Conservation (phyloP, 2,888 invertebrate species). For the Tenthredo notha region DNA sequence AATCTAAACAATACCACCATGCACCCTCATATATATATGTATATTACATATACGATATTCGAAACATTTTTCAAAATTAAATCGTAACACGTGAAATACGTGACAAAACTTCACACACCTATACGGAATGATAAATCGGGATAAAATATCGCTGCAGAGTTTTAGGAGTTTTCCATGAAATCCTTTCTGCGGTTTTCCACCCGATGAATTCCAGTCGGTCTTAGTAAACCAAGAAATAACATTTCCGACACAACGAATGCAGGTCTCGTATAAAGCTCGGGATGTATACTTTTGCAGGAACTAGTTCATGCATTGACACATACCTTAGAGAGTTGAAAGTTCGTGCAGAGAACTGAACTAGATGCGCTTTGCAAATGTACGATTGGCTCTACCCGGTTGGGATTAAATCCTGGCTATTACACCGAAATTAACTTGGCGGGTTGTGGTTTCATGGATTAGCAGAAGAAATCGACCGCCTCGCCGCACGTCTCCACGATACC, state of each 20-base stretch:
- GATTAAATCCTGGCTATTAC: conserved; percentile 47
- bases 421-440: conserved; percentile 46
- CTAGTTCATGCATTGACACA: conserved; percentile 42
- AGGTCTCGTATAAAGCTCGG: conserved; percentile 37
- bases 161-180: conserved; percentile 2
- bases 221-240: conserved; percentile 40
- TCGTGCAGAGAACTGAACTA: conserved; percentile 20
- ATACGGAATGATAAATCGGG: conserved; percentile 9
- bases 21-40: background rate
- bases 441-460: conserved; percentile 39
- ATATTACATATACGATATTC: background rate
- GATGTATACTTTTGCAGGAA: background rate
- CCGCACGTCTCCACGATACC: conserved; percentile 13
- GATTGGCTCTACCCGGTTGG: background rate
- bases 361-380: conserved; percentile 38
- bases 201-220: conserved; percentile 41
- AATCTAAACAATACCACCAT: background rate
- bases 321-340: conserved; percentile 20
- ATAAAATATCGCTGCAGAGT: conserved; percentile 14
- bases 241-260: conserved; percentile 37
- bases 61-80: background rate
- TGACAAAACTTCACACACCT: background rate
- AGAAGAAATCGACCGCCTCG: background rate
- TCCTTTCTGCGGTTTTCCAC: conserved; percentile 29
- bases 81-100: background rate